phyloP scores from a whole-genome alignment of 2,797 vertebrate species.

The Chaetophractus vellerosus region DNA sequence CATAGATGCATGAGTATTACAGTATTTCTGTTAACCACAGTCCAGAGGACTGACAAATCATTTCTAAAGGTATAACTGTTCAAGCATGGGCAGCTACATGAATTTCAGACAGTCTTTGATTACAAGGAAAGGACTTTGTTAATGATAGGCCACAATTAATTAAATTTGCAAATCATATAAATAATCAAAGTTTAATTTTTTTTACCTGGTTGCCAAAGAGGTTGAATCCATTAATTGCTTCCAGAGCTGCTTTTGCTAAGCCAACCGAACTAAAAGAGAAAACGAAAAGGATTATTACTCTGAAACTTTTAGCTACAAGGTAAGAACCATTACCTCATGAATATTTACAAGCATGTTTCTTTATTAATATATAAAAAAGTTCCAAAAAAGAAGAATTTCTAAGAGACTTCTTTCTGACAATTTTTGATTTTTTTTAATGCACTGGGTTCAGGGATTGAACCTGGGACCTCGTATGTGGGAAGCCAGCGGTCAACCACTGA shows the following conservation, averaged over 20 bases:
- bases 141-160: constrained; percentile 68
- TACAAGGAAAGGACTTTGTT: constrained; percentile 55
- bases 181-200: constrained; percentile 49
- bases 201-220: constrained; percentile 99
- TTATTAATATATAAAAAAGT: constrained; percentile 68
- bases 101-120: constrained; percentile 63
- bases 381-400: constrained; percentile 59
- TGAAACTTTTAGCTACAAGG: constrained; percentile 52
- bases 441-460: too few relatives aligned
- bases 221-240: constrained; percentile 99
- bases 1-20: too few relatives aligned
- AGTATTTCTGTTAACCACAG: too few relatives aligned
- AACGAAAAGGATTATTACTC: constrained; percentile 41
- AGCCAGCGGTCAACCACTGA: too few relatives aligned
- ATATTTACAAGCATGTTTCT: constrained; percentile 63
- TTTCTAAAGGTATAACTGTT: background rate
- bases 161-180: constrained; percentile 61
- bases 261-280: constrained; percentile 94
- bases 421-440: too few relatives aligned
- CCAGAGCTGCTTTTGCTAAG: constrained; percentile 97
- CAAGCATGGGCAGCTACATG: background rate
- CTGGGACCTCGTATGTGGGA: too few relatives aligned
- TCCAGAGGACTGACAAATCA: background rate
- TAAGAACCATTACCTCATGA: constrained; percentile 56
- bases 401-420: constrained; percentile 65